A percentile compares a stretch with the other conserved stretches of the same genome.
phyloP scores from a whole-genome alignment of 2,797 vertebrate genomes.

The Micrastur ruficollis region DNA sequence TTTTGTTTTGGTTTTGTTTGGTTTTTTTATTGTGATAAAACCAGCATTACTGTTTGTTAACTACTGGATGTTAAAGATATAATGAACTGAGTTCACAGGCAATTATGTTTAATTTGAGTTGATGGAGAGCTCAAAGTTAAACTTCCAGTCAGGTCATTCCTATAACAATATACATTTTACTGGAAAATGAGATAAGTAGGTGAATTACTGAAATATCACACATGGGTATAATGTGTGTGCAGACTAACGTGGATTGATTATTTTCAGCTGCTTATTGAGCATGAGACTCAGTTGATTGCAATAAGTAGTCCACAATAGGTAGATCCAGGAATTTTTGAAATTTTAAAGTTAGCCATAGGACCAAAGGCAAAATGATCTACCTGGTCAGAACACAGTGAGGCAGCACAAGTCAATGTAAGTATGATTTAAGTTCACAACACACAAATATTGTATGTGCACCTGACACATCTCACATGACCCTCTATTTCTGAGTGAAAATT shows the following conservation, averaged over 20 bases:
- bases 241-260: background rate
- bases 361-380: background rate
- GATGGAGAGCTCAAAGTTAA: background rate
- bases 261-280: background rate
- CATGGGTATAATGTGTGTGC: background rate
- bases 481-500: background rate
- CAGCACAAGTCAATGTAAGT: conserved; percentile 2
- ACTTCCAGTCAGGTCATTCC: background rate
- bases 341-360: background rate
- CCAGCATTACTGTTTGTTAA: conserved; percentile 24
- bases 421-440: conserved; percentile 32
- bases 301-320: background rate
- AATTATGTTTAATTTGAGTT: background rate
- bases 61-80: background rate
- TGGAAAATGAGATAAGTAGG: background rate
- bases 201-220: background rate
- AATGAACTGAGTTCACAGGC: background rate
- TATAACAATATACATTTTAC: background rate
- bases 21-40: background rate
- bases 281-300: background rate
- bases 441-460: background rate
- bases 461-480: background rate
- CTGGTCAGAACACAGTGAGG: background rate
- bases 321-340: background rate
- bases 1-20: accelerated